Percentiles rank a stretch among this genome's conserved stretches.
Evolutionary conservation across 1,140 invertebrate species (phyloP).

Genomic region (Solen grandis): DNA sequence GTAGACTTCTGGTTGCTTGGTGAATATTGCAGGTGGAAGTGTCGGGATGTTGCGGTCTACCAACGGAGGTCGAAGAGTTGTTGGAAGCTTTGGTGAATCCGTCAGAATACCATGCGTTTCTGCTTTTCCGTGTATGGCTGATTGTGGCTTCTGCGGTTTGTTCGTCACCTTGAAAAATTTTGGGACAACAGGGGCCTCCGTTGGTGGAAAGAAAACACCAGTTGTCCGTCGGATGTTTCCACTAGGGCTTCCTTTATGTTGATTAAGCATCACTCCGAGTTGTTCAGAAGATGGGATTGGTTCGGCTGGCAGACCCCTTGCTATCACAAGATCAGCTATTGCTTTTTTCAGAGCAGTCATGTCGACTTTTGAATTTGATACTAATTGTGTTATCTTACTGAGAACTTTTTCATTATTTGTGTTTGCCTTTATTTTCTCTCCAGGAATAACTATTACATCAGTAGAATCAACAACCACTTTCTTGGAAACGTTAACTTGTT

Average conservation of each 20-base stretch:
- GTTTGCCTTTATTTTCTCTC: no score
- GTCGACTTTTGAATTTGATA: no score
- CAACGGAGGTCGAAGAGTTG: neutral
- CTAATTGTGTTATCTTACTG: no score
- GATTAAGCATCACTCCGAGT: neutral
- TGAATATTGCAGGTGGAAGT: neutral
- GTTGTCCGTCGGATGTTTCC: neutral
- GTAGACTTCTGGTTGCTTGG: conserved; percentile 13
- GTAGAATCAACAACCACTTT: no score
- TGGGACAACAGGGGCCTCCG: neutral
- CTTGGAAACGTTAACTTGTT: no score
- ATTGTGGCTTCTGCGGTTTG: no score
- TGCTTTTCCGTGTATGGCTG: neutral
- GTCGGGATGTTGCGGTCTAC: conserved; percentile 24
- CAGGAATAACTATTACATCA: no score
- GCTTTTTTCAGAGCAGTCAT: neutral
- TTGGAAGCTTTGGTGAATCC: neutral
- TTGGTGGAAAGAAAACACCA: neutral
- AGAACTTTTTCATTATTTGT: no score
- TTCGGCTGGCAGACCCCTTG: neutral
- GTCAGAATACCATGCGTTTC: neutral
- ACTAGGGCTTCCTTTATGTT: neutral
- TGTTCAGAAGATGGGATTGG: neutral
- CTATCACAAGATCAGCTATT: neutral
- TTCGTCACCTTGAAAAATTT: no score